A percentile compares a stretch with the other conserved stretches of the same genome.
Evolutionary conservation across 2,113 vertebrate species (phyloP).

Genomic region (Alethe diademata): DNA sequence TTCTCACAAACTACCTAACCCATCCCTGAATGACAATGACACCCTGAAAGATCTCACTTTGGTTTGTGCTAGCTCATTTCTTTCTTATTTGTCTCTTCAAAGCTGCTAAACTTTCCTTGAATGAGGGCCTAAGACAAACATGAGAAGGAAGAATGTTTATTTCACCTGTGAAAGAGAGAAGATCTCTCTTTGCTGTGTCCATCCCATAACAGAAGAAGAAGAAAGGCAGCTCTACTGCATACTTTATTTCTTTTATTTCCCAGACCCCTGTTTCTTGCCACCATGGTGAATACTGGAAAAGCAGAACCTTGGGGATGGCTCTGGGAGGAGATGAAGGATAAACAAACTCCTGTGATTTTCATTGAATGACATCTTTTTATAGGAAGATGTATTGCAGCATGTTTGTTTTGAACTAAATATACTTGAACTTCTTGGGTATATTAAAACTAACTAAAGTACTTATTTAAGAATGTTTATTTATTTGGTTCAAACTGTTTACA

Average conservation of each 20-base stretch:
- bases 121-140: neutral
- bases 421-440: neutral
- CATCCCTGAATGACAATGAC: neutral
- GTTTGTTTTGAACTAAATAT: neutral
- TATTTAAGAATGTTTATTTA: neutral
- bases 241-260: neutral
- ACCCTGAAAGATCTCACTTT: neutral
- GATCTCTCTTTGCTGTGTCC: neutral
- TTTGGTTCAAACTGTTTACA: neutral
- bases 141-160: neutral
- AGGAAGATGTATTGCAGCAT: neutral
- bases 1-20: neutral
- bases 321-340: neutral
- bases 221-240: neutral
- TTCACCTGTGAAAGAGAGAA: neutral
- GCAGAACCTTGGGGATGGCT: neutral
- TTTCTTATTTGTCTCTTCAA: neutral
- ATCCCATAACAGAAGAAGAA: neutral
- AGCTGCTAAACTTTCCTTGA: neutral
- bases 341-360: neutral
- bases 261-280: neutral
- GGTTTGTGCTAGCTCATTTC: neutral
- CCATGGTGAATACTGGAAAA: neutral
- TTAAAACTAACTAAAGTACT: neutral
- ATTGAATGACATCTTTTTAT: neutral